A percentile compares a stretch with the other conserved stretches of the same genome.
These are phyloP conservation scores for Diprion similis DNA, from an alignment of 1,140 invertebrate genomes.

Conservation along the genomic window DNA sequence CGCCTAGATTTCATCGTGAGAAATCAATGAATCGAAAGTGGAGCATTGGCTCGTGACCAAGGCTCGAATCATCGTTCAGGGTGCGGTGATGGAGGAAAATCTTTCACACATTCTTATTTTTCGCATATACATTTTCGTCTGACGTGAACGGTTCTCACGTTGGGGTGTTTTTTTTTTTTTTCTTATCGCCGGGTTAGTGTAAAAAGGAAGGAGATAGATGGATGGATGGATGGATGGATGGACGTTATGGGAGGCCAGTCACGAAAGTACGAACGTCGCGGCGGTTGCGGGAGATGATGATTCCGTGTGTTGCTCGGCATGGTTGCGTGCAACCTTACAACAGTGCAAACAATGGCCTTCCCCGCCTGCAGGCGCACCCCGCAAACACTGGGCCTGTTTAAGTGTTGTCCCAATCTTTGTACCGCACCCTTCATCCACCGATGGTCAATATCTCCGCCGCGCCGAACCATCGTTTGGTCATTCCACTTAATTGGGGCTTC, in stretches of 20 bases:
- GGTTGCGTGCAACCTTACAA: slow-evolving; percentile 8
- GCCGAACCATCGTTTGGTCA: slow-evolving; percentile 38
- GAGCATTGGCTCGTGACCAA: no score
- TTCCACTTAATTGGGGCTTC: slow-evolving; percentile 48
- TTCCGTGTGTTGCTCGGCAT: neutral
- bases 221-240: no score
- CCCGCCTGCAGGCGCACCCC: slow-evolving; percentile 37
- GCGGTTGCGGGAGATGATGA: neutral
- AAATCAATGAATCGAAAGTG: no score
- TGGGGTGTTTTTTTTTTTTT: no score
- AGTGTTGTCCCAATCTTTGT: slow-evolving; percentile 47
- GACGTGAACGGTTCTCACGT: no score
- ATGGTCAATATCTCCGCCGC: slow-evolving; percentile 40
- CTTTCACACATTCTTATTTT: no score
- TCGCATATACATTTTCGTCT: no score
- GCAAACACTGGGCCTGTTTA: slow-evolving; percentile 36
- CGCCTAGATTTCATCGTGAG: no score
- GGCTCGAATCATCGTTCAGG: no score
- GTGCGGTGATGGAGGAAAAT: no score
- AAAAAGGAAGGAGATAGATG: no score
- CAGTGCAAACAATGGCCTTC: slow-evolving; percentile 38
- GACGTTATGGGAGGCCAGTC: neutral
- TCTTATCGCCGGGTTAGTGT: no score
- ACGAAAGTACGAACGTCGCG: neutral
- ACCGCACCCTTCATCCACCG: slow-evolving; percentile 34